Evolutionary conservation across 2,888 invertebrate species (phyloP).

Genomic region (Mythimna albipuncta): DNA sequence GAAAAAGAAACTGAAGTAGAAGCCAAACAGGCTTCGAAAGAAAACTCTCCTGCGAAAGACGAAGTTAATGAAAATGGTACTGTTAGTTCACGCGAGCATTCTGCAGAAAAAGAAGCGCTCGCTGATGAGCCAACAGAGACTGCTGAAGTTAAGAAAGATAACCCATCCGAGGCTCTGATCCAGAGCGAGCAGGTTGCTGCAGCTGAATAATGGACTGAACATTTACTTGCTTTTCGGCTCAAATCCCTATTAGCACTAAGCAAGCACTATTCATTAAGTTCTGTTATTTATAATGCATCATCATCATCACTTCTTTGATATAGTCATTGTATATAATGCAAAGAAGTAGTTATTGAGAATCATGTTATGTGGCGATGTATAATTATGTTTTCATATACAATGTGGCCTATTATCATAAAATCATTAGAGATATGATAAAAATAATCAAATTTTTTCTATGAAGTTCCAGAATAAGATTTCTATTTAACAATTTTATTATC

Average conservation of each 20-base stretch:
- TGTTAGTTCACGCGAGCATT: constrained; percentile 84
- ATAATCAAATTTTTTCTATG: constrained; percentile 79
- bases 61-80: constrained; percentile 85
- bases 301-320: constrained; percentile 81
- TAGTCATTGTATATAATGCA: constrained; percentile 88
- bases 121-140: constrained; percentile 63
- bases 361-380: constrained; percentile 81
- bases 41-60: constrained; percentile 77
- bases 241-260: constrained; percentile 88
- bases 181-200: constrained; percentile 84
- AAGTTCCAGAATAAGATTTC: constrained; percentile 84
- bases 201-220: constrained; percentile 80
- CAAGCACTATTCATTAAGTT: constrained; percentile 84
- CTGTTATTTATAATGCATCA: constrained; percentile 84
- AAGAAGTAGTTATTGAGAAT: constrained; percentile 83
- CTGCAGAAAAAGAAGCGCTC: constrained; percentile 78
- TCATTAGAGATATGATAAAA: constrained; percentile 74
- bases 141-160: constrained; percentile 78
- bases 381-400: constrained; percentile 78
- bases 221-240: constrained; percentile 84
- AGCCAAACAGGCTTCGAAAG: constrained; percentile 77
- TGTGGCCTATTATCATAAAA: constrained; percentile 85
- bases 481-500: constrained; percentile 83
- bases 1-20: constrained; percentile 71
- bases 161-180: constrained; percentile 84